These are phyloP conservation scores for Neelides sp. DNA, from an alignment of 1,140 invertebrate species.

Conservation along the genomic window DNA sequence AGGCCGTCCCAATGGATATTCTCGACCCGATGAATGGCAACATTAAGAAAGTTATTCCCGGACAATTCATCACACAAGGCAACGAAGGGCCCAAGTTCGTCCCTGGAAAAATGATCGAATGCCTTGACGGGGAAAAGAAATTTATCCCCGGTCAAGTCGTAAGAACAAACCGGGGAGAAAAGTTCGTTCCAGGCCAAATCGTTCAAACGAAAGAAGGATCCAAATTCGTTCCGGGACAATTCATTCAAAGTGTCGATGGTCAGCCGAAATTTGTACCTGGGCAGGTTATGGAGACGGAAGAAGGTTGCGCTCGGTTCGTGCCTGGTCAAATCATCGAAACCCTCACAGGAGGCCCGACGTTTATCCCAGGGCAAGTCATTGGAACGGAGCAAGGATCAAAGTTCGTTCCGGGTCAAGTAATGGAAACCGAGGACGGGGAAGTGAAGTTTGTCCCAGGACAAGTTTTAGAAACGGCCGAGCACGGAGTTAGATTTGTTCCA, in stretches of 20 bases:
- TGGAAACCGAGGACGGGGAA: conserved; percentile 54
- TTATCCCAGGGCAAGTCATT: conserved; percentile 57
- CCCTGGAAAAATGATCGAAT: conserved; percentile 18
- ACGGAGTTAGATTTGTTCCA: conserved; percentile 58
- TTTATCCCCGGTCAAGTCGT: conserved; percentile 24
- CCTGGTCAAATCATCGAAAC: conserved; percentile 57
- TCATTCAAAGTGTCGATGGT: conserved; percentile 47
- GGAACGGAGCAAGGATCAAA: conserved; percentile 54
- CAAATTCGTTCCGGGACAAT: conserved; percentile 52
- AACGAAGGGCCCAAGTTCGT: conserved; percentile 12
- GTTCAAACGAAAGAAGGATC: conserved; percentile 26
- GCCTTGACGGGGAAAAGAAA: conserved; percentile 2
- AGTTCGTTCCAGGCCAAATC: conserved; percentile 21
- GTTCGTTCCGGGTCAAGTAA: conserved; percentile 60
- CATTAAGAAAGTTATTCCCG: conserved; percentile 1
- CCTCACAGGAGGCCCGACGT: conserved; percentile 48
- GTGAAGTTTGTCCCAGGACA: conserved; percentile 58
- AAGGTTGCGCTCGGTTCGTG: no score
- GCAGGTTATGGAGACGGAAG: conserved; percentile 54
- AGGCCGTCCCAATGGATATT: no score
- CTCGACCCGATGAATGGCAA: no score
- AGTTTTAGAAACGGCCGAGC: conserved; percentile 55
- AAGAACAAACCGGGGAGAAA: conserved; percentile 4
- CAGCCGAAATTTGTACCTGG: conserved; percentile 48
- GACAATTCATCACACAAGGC: background rate